Evolutionary conservation across 2,888 invertebrate species (phyloP).

Genomic region (Mesoligia furuncula): DNA sequence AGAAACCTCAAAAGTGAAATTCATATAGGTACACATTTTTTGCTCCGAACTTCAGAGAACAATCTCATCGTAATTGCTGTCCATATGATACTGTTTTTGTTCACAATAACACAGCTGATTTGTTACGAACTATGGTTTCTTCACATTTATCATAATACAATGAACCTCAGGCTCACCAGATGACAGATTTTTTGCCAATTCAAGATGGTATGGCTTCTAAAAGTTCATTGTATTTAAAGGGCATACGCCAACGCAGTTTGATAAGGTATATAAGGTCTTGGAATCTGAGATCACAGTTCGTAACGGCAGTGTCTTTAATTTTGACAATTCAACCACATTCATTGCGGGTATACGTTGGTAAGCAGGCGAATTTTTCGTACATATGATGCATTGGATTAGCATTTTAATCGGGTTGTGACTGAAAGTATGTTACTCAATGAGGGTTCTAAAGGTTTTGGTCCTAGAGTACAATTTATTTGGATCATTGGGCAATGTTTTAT

Average conservation of each 20-base stretch:
- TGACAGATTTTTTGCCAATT: conserved; percentile 7
- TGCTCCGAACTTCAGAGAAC: conserved; percentile 27
- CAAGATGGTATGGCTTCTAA: conserved; percentile 25
- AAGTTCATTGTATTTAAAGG: background rate
- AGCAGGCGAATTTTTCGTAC: background rate
- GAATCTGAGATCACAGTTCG: conserved; percentile 1
- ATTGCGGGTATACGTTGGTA: background rate
- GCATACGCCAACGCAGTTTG: background rate
- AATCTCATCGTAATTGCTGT: conserved; percentile 23
- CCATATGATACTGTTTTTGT: conserved; percentile 35
- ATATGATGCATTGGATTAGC: background rate
- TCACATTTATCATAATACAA: background rate
- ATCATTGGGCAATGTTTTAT: background rate
- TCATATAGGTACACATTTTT: conserved; percentile 8
- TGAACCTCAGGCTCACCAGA: conserved; percentile 17
- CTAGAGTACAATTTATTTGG: background rate
- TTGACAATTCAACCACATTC: background rate
- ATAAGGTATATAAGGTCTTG: background rate
- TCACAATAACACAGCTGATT: conserved; percentile 41
- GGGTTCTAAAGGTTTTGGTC: background rate
- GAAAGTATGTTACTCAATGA: background rate
- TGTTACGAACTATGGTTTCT: conserved; percentile 41
- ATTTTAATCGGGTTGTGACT: background rate
- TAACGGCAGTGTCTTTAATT: background rate
- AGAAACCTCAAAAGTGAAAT: conserved; percentile 38